These are phyloP conservation scores for Drosophila neutralis DNA, from an alignment of 2,888 invertebrate genomes.

Conservation along the genomic window DNA sequence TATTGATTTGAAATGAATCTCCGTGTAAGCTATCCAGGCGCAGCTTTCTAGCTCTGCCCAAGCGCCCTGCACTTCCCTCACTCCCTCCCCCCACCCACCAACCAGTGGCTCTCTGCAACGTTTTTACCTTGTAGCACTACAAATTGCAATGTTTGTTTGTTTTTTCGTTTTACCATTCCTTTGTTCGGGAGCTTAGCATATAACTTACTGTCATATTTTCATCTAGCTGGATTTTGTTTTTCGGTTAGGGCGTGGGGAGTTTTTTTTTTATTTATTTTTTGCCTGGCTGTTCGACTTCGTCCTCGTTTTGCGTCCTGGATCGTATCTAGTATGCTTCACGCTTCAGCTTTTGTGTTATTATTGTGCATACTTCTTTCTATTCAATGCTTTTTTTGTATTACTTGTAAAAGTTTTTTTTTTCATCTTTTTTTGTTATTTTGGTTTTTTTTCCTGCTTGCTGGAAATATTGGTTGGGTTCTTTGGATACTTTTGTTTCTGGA, in stretches of 20 bases:
- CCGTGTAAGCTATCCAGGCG: conserved; percentile 64
- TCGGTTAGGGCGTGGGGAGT: not conserved
- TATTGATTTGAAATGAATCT: conserved; percentile 79
- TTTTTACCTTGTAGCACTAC: conserved; percentile 47
- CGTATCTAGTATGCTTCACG: conserved; percentile 32
- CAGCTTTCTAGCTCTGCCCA: conserved; percentile 17
- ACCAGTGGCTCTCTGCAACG: not conserved
- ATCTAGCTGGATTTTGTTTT: conserved; percentile 47
- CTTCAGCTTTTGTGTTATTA: conserved; percentile 71
- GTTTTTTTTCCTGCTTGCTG: conserved; percentile 30
- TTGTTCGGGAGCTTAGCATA: conserved; percentile 58
- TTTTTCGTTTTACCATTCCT: conserved; percentile 31
- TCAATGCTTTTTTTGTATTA: conserved; percentile 66
- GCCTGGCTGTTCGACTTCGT: not conserved
- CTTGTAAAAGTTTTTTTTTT: conserved; percentile 56
- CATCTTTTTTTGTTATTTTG: conserved; percentile 19
- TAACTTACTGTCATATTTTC: conserved; percentile 79
- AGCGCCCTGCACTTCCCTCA: not conserved
- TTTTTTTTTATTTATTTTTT: not conserved
- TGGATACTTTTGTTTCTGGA: conserved; percentile 70
- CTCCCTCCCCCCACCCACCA: not conserved
- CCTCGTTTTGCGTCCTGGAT: not conserved
- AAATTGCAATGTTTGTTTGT: conserved; percentile 60
- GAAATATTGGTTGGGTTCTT: conserved; percentile 38
- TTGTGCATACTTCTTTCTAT: conserved; percentile 58